These are phyloP conservation scores for Mesochorus sp. DNA, from an alignment of 2,888 invertebrate species.

Conservation along the genomic window DNA sequence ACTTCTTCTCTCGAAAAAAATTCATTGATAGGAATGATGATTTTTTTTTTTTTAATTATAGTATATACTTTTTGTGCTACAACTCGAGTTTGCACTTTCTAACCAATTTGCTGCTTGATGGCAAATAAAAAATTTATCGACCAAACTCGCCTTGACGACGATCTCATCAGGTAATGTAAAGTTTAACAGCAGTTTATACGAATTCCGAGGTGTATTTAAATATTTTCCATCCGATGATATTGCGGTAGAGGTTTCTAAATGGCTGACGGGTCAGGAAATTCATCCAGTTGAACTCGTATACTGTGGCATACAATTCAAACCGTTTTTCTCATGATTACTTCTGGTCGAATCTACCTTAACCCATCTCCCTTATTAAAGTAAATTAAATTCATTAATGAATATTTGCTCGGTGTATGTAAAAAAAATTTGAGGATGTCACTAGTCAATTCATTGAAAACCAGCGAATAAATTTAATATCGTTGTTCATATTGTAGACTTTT, in stretches of 20 bases:
- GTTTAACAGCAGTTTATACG: conserved; percentile 3
- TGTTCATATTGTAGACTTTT: too few relatives aligned
- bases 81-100: conserved; percentile 45
- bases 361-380: too few relatives aligned
- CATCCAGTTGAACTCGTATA: not conserved
- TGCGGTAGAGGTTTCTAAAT: conserved; percentile 6
- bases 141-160: conserved; percentile 2
- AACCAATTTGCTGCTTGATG: conserved; percentile 51
- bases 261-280: conserved; percentile 11
- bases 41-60: conserved; percentile 20
- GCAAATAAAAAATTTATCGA: conserved; percentile 4
- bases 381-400: too few relatives aligned
- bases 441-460: too few relatives aligned
- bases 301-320: not conserved
- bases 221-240: conserved; percentile 33
- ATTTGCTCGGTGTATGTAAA: too few relatives aligned
- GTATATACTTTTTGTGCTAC: conserved; percentile 7
- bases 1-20: not conserved
- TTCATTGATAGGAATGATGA: conserved; percentile 36
- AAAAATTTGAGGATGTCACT: too few relatives aligned
- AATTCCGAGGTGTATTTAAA: conserved; percentile 50
- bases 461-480: too few relatives aligned
- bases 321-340: not conserved
- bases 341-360: too few relatives aligned
- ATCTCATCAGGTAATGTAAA: conserved; percentile 22